Evolutionary conservation across 2,888 invertebrate genomes (phyloP).

Genomic region (Scaptomyza parva): DNA sequence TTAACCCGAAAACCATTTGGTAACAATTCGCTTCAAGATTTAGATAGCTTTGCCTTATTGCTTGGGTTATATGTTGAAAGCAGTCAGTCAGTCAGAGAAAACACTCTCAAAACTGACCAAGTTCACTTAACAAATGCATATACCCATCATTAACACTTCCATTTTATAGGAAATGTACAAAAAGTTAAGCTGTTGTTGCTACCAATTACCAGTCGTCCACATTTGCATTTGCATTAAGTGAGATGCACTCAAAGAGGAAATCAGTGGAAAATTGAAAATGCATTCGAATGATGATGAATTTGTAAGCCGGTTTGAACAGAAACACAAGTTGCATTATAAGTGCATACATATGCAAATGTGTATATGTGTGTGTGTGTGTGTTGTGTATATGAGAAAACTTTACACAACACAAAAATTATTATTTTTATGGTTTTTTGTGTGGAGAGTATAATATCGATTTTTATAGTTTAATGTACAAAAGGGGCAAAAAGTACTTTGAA

Average conservation of each 20-base stretch:
- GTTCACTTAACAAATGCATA: neutral
- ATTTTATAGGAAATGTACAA: neutral
- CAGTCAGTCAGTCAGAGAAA: neutral
- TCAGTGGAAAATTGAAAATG: slow-evolving; percentile 9
- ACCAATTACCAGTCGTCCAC: neutral
- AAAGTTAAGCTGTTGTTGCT: neutral
- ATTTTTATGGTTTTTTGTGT: neutral
- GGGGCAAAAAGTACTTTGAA: too few species aligned
- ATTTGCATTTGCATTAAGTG: neutral
- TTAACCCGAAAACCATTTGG: too few species aligned
- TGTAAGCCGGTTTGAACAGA: neutral
- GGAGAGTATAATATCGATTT: neutral
- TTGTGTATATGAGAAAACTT: neutral
- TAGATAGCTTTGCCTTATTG: too few species aligned
- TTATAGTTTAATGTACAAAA: neutral
- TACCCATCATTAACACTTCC: too few species aligned
- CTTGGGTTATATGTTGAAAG: neutral
- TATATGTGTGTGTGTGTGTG: neutral
- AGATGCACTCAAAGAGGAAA: slow-evolving; percentile 13
- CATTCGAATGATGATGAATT: slow-evolving; percentile 18
- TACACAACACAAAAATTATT: neutral
- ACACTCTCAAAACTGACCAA: too few species aligned
- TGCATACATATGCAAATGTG: neutral
- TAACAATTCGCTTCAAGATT: too few species aligned
- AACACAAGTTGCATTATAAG: neutral